phyloP scores from a whole-genome alignment of 2,113 vertebrate genomes.

The Todiramphus saurophagus region DNA sequence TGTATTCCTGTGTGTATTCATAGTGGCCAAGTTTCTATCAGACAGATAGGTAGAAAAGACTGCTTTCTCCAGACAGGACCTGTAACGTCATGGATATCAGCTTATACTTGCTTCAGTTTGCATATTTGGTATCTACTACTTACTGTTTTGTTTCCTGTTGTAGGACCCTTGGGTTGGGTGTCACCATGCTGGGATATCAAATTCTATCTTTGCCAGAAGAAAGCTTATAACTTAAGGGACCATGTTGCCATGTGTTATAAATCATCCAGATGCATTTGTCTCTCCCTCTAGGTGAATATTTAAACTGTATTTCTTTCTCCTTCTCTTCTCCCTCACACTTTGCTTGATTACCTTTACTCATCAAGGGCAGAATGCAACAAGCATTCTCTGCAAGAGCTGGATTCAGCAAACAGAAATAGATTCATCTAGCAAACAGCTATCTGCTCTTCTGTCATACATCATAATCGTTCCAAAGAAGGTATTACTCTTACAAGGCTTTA shows the following conservation, averaged over 20 bases:
- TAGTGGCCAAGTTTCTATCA: background rate
- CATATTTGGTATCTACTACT: background rate
- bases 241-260: background rate
- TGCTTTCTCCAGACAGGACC: background rate
- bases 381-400: background rate
- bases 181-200: background rate
- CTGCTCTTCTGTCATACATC: background rate
- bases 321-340: background rate
- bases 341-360: background rate
- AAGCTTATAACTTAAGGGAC: background rate
- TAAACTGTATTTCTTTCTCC: background rate
- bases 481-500: background rate
- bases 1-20: background rate
- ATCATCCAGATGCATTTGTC: background rate
- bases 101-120: background rate
- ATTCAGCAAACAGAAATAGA: slow-evolving; percentile 11
- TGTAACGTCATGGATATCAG: background rate
- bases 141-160: background rate
- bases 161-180: background rate
- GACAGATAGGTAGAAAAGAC: background rate
- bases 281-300: background rate
- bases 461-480: background rate
- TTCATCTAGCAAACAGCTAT: background rate
- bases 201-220: background rate
- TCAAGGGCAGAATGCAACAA: background rate